Evolutionary conservation across 2,797 vertebrate genomes (phyloP), one percentile per base, ranked within the genome.

Genomic region (Squalus acanthias): DNA sequence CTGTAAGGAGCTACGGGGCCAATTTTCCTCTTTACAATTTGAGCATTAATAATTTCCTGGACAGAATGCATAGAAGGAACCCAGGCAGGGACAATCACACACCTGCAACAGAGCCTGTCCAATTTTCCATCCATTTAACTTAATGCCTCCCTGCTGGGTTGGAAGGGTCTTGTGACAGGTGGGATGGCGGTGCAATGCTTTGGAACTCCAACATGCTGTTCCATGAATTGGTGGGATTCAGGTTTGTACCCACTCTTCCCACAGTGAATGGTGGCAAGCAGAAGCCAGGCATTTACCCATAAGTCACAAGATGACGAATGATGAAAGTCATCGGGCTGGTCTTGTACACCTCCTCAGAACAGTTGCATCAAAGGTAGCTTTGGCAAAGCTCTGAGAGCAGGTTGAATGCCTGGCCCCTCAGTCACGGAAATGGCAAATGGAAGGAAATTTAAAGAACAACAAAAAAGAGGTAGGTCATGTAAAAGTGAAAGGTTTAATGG

Each of bases 401-500:
- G 10, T 17, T n/a, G 65, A 70, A 33, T 50, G 63, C 65, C n/a
- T 93, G 91, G 22, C 0, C 91, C 24, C 2, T 24, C 39, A 5
- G 9, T 76, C 70, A 70, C 13, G 7, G 39, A 29, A 57, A 46
- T 15, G 46, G 53, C 67, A 74, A 33, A 17, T 72, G 39, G 50
- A 57, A 15, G 24, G 46, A 95, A 57, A 72, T 57, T 33, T 95
- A 29, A 74, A 74, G 29, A 13, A n/a, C 65, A 4, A 50, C n/a
- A 26, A 50, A 3, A 94, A 9, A 69, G 33, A 60, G 50, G 50
- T 17, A 76, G 39, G 94, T 46, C 13, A 74, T 17, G 50, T 95
- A 70, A 95, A 95, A 46, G 91, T 69, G 91, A 69, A 93, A 93
- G 33, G 94, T 53, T 74, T 33, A 74, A 95, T 33, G 70, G 39